phyloP scores from a whole-genome alignment of 2,888 invertebrate species.

The Drosophila atripex region DNA sequence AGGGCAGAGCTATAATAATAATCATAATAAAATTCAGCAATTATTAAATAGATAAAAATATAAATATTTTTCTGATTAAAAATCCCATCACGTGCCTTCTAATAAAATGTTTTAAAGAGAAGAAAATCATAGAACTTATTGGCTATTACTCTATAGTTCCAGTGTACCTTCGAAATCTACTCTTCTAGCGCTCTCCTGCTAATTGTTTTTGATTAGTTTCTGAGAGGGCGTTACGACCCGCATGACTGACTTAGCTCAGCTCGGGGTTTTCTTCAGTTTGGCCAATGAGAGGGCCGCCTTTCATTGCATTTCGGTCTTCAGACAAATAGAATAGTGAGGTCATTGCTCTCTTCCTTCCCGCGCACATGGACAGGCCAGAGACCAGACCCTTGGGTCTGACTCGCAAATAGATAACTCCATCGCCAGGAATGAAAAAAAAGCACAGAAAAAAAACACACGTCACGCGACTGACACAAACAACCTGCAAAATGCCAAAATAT shows the following conservation, averaged over 20 bases:
- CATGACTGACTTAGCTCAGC: conserved; percentile 39
- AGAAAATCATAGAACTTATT: too few species aligned
- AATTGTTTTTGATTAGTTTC: conserved; percentile 72
- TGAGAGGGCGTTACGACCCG: conserved; percentile 58
- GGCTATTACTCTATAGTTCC: too few species aligned
- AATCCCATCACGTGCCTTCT: too few species aligned
- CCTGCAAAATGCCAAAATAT: conserved; percentile 42
- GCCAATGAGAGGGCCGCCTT: conserved; percentile 27
- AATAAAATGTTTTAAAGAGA: too few species aligned
- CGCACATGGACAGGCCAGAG: too few species aligned
- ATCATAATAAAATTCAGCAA: conserved; percentile 34
- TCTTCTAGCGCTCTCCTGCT: conserved; percentile 55
- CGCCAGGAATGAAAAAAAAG: too few species aligned
- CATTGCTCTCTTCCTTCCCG: conserved; percentile 14
- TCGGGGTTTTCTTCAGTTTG: conserved; percentile 9
- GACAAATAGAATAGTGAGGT: conserved; percentile 18
- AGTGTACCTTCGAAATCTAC: conserved; percentile 25
- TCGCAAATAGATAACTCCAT: conserved; percentile 23
- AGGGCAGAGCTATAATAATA: conserved; percentile 21
- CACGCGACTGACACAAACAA: conserved; percentile 36
- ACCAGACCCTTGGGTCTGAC: conserved; percentile 4
- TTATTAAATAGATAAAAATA: conserved; percentile 31
- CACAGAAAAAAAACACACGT: conserved; percentile 21
- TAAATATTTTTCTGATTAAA: too few species aligned
- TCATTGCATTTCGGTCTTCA: conserved; percentile 27